Conservation (phyloP, 2,797 vertebrate genomes). For the Chromobotia macracanthus region DNA sequence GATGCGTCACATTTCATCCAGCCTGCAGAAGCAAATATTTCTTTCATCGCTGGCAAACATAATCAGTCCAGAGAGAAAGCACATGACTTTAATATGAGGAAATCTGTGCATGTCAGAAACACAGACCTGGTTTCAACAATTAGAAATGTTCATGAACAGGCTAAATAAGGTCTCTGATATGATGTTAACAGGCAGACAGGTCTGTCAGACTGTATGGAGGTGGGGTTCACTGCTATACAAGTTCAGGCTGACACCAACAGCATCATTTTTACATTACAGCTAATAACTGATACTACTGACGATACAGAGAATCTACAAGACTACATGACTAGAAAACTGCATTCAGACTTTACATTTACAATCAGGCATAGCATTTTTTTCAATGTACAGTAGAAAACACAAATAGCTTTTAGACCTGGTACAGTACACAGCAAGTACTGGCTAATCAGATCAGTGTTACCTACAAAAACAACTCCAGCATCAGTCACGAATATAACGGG, state of each 20-base stretch:
- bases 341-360: neutral
- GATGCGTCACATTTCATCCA: slow-evolving; percentile 50
- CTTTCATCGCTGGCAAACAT: slow-evolving; percentile 36
- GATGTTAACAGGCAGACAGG: neutral
- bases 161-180: neutral
- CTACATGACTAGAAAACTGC: neutral
- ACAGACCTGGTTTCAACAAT: neutral
- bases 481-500: neutral
- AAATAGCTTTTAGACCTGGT: neutral
- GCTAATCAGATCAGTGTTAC: neutral
- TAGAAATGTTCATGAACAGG: neutral
- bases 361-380: neutral
- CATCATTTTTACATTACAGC: too few species aligned
- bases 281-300: too few species aligned
- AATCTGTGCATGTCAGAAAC: neutral
- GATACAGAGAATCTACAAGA: too few species aligned
- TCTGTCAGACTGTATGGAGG: neutral
- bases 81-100: neutral
- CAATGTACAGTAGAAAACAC: neutral
- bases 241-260: too few species aligned
- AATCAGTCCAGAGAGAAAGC: slow-evolving; percentile 26
- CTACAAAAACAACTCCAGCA: neutral
- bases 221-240: neutral
- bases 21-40: slow-evolving; percentile 41
- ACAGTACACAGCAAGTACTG: neutral